These are phyloP conservation scores for Zosterops pallidus DNA, from an alignment of 2,113 vertebrate genomes.

Conservation along the genomic window DNA sequence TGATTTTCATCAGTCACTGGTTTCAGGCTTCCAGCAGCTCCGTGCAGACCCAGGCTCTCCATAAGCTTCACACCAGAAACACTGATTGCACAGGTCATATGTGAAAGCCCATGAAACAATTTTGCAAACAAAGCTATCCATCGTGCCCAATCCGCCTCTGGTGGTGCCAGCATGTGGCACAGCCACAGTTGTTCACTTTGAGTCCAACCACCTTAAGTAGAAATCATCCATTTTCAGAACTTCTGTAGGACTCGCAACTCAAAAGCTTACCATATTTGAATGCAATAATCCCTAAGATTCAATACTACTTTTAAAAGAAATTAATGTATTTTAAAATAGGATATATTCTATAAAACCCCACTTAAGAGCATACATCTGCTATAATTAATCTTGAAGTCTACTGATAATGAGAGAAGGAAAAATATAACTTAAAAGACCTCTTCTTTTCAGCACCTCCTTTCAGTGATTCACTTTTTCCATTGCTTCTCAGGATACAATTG, in stretches of 20 bases:
- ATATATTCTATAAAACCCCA: neutral
- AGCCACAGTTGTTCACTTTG: neutral
- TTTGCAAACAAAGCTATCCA: neutral
- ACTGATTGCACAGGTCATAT: neutral
- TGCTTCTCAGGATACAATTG: neutral
- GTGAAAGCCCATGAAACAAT: neutral
- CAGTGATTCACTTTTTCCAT: neutral
- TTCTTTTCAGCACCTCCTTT: neutral
- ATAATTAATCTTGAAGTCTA: neutral
- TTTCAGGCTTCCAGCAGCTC: neutral
- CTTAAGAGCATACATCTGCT: neutral
- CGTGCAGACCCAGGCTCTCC: fast-evolving
- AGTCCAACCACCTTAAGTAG: neutral
- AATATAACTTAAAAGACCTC: neutral
- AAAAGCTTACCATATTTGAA: neutral
- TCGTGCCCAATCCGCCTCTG: neutral
- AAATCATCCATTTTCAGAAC: neutral
- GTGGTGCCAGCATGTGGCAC: neutral
- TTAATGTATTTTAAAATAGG: neutral
- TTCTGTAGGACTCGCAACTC: neutral
- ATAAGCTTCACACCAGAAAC: neutral
- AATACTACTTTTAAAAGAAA: neutral
- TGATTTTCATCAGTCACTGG: neutral
- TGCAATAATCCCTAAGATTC: neutral
- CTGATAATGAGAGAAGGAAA: neutral